A percentile compares a stretch with the other conserved stretches of the same genome.
These are phyloP conservation scores for Pseudoips prasinana DNA, from an alignment of 2,888 invertebrate genomes.

Conservation along the genomic window DNA sequence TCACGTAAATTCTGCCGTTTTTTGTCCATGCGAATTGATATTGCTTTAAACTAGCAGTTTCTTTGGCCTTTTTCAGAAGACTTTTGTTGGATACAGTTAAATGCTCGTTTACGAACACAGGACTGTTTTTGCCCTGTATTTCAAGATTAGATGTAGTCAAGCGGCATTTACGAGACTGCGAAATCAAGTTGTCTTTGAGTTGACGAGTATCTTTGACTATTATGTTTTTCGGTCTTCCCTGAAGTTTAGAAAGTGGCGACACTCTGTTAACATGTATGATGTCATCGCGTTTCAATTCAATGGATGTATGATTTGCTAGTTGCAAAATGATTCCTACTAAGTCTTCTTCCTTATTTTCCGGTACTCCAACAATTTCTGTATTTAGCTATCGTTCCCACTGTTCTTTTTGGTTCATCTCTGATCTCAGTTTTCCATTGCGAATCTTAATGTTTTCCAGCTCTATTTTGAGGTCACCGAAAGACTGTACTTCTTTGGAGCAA, in stretches of 20 bases:
- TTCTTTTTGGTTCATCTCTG: not conserved
- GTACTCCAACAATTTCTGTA: no score
- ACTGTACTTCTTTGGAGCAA: not conserved
- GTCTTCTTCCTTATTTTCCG: no score
- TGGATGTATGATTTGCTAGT: not conserved
- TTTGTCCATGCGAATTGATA: constrained; percentile 1
- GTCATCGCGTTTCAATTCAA: not conserved
- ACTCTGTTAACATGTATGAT: not conserved
- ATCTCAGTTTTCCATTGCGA: no score
- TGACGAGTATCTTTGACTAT: not conserved
- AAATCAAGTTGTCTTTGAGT: not conserved
- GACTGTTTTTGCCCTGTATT: not conserved
- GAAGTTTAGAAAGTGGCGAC: not conserved
- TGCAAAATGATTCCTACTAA: not conserved
- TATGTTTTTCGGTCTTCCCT: constrained; percentile 1
- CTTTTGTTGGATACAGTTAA: not conserved
- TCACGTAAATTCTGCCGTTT: constrained; percentile 1
- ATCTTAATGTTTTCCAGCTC: no score
- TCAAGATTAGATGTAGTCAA: not conserved
- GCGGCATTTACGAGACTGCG: constrained; percentile 1
- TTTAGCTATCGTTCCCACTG: no score
- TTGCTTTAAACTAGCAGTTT: not conserved
- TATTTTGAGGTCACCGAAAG: no score
- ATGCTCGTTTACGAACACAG: constrained; percentile 1
- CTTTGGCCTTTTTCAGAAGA: constrained; percentile 1